A percentile compares a stretch with the other conserved stretches of the same genome.
Evolutionary conservation across 2,113 vertebrate species (phyloP).

Genomic region (Pseudois nayaur): DNA sequence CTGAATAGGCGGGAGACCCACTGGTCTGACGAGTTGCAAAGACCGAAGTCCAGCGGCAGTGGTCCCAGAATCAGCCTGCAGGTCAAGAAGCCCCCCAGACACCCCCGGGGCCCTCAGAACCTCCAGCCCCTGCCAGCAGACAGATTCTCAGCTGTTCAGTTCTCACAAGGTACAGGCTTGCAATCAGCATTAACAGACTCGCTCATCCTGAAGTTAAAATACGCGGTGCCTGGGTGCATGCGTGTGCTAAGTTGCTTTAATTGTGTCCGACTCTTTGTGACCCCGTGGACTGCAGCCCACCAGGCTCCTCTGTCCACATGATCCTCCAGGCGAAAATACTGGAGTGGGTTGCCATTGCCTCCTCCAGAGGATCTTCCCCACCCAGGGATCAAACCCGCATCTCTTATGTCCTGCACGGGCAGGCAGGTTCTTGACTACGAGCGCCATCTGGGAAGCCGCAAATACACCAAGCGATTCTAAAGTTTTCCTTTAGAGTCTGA

Average conservation of each 20-base stretch:
- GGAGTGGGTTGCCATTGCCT: neutral
- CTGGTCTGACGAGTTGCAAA: neutral
- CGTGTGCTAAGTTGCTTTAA: neutral
- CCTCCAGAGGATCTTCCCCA: neutral
- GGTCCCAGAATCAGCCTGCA: neutral
- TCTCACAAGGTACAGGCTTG: rapidly evolving
- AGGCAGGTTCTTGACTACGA: rapidly evolving
- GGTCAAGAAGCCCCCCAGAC: rapidly evolving
- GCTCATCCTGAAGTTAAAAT: neutral
- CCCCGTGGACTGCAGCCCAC: neutral
- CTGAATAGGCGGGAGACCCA: rapidly evolving
- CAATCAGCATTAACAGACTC: rapidly evolving
- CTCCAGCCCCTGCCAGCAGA: rapidly evolving
- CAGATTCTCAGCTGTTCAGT: rapidly evolving
- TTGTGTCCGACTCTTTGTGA: neutral
- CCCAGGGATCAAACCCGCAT: neutral
- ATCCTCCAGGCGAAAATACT: neutral
- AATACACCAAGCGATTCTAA: rapidly evolving
- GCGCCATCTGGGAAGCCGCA: rapidly evolving
- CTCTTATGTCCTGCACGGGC: neutral
- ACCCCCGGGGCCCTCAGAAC: rapidly evolving
- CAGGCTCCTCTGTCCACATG: neutral
- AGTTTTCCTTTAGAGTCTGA: neutral
- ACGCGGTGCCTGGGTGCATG: rapidly evolving
- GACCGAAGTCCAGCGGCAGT: rapidly evolving